Conservation (phyloP, 2,113 vertebrate genomes). For the Scophthalmus maximus region DNA sequence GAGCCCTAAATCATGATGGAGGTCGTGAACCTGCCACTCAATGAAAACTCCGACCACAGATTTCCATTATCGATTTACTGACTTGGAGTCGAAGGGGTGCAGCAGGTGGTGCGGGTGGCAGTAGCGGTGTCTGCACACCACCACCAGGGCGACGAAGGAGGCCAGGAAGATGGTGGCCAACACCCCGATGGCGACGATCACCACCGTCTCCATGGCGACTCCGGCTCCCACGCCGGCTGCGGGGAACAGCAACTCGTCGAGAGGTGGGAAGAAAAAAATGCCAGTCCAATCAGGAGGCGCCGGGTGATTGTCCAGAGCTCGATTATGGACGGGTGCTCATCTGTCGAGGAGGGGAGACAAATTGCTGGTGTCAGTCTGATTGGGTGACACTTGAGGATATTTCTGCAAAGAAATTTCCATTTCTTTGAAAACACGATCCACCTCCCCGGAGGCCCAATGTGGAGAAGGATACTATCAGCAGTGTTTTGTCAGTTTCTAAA, state of each 20-base stretch:
- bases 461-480: not conserved
- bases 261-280: not conserved
- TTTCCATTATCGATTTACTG: constrained; percentile 59
- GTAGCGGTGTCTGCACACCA: constrained; percentile 94
- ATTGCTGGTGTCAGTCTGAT: constrained; percentile 34
- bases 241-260: constrained; percentile 8
- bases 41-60: not conserved
- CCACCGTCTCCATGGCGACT: constrained; percentile 93
- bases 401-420: constrained; percentile 7
- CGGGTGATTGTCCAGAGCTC: constrained; percentile 45
- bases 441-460: not conserved
- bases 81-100: constrained; percentile 94
- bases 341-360: constrained; percentile 56
- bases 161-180: constrained; percentile 97
- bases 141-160: constrained; percentile 92
- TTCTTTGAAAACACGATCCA: not conserved
- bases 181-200: constrained; percentile 96
- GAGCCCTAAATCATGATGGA: not conserved
- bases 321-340: constrained; percentile 67
- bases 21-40: not conserved
- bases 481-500: constrained; percentile 16
- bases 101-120: constrained; percentile 90
- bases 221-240: constrained; percentile 23
- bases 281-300: constrained; percentile 52
- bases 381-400: constrained; percentile 13